A percentile compares a stretch with the other conserved stretches of the same genome.
phyloP scores from a whole-genome alignment of 2,113 vertebrate species.

The Ptychochromis oligacanthus region DNA sequence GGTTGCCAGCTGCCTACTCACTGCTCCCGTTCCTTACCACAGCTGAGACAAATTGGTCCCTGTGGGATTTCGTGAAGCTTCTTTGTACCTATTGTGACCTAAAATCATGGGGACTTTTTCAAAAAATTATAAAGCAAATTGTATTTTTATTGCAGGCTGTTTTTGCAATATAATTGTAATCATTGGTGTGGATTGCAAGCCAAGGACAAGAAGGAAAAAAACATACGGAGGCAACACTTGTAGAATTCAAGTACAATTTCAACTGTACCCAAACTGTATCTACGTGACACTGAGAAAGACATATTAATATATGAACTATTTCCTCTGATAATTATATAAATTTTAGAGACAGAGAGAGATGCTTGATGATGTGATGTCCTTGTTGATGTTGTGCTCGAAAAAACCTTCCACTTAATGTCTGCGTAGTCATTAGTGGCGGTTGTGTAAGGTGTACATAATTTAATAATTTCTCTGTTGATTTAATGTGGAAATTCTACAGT shows the following conservation, averaged over 20 bases:
- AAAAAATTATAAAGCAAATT: constrained; percentile 39
- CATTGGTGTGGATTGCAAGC: constrained; percentile 37
- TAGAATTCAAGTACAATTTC: not conserved
- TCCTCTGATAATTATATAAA: constrained; percentile 18
- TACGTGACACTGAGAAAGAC: constrained; percentile 17
- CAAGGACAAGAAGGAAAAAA: constrained; percentile 2
- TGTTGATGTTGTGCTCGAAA: not conserved
- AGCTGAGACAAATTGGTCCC: constrained; percentile 64
- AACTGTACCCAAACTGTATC: constrained; percentile 11
- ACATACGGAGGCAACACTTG: not conserved
- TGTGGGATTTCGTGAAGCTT: constrained; percentile 52
- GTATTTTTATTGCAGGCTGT: constrained; percentile 38
- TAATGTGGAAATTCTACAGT: not conserved
- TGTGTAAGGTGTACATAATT: not conserved
- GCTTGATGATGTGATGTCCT: not conserved
- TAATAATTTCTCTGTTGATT: not conserved
- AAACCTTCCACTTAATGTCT: not conserved
- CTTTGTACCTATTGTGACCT: constrained; percentile 51
- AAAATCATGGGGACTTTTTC: constrained; percentile 31
- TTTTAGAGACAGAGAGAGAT: not conserved
- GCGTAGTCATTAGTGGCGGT: not conserved
- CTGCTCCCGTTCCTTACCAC: constrained; percentile 46
- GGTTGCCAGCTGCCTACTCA: constrained; percentile 52
- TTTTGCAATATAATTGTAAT: constrained; percentile 29
- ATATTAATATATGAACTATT: not conserved